phyloP scores from a whole-genome alignment of 2,113 vertebrate genomes.

The Oxyura jamaicensis region DNA sequence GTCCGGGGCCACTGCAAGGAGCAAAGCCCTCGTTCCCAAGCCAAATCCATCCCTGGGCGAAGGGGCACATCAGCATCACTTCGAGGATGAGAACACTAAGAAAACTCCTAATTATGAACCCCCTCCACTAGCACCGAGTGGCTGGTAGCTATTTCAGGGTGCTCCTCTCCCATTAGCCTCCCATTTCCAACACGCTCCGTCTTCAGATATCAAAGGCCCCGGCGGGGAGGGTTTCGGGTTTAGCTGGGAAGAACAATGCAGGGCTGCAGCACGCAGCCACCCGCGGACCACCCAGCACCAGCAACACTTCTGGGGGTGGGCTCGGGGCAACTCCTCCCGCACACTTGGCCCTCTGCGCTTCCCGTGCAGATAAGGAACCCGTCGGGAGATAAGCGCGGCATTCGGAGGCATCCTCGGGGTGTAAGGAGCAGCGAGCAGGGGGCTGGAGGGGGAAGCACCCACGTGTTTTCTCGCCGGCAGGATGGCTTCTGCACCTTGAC shows the following conservation, averaged over 20 bases:
- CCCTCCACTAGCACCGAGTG: not conserved
- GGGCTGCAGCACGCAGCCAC: too few relatives aligned
- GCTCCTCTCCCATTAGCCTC: not conserved
- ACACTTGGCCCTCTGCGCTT: not conserved
- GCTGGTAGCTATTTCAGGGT: not conserved
- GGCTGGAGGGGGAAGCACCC: not conserved
- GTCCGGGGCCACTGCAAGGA: fast-evolving
- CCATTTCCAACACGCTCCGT: slow-evolving; percentile 23
- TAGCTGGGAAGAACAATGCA: not conserved
- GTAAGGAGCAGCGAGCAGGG: not conserved
- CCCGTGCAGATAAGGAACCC: not conserved
- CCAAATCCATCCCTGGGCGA: not conserved
- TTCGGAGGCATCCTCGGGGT: not conserved
- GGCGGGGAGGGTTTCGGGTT: not conserved
- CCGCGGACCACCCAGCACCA: slow-evolving; percentile 39
- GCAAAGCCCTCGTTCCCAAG: fast-evolving
- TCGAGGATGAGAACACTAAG: not conserved
- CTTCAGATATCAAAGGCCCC: not conserved
- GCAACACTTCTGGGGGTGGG: not conserved
- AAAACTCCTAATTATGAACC: not conserved
- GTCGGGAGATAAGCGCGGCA: not conserved
- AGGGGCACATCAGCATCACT: not conserved
- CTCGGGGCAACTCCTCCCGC: not conserved
- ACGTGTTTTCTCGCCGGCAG: not conserved
- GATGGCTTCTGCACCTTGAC: not conserved